These are phyloP conservation scores for Odocoileus virginianus DNA, from an alignment of 2,113 vertebrate species.

Conservation along the genomic window DNA sequence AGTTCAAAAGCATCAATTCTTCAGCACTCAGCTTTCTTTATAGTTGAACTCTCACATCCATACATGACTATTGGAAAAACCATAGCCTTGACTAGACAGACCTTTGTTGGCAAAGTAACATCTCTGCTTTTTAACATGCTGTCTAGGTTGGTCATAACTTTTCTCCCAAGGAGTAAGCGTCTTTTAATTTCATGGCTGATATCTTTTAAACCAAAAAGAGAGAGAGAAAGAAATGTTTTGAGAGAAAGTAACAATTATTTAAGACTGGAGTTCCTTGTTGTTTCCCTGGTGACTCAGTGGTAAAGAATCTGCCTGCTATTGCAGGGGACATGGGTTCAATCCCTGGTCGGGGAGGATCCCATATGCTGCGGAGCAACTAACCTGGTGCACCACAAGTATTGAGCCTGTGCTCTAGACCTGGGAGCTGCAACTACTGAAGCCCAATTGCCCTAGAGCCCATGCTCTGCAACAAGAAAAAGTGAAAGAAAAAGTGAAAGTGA, in stretches of 20 bases:
- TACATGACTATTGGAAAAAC: background rate
- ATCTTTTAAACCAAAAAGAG: background rate
- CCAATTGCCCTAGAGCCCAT: background rate
- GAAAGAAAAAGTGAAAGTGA: background rate
- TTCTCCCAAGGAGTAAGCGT: background rate
- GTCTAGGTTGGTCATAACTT: background rate
- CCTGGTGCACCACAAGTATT: background rate
- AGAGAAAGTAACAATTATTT: background rate
- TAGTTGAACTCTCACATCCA: background rate
- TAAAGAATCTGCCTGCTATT: background rate
- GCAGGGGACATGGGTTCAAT: background rate
- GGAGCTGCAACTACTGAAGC: background rate
- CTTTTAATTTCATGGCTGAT: background rate
- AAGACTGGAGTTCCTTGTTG: background rate
- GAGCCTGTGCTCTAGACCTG: background rate
- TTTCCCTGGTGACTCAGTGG: background rate
- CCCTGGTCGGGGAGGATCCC: background rate
- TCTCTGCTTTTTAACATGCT: background rate
- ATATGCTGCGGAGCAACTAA: background rate
- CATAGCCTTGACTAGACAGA: background rate
- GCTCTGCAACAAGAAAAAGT: background rate
- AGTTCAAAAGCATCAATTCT: background rate
- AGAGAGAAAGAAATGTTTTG: background rate
- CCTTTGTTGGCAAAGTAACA: background rate
- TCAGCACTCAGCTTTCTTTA: background rate